phyloP scores from a whole-genome alignment of 2,113 vertebrate genomes.

The Diphyllodes magnificus region DNA sequence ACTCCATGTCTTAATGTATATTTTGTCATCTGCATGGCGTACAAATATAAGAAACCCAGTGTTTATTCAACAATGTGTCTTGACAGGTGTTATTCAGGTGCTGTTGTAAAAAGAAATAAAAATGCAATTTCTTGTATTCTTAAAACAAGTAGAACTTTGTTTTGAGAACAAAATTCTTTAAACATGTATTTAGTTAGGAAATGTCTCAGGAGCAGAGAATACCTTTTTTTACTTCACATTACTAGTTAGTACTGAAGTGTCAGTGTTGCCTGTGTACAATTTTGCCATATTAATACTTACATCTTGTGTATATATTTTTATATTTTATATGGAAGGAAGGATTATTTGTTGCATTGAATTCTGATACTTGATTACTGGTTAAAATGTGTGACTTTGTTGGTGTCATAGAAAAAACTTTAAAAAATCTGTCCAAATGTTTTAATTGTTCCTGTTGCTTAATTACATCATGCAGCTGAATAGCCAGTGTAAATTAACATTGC shows the following conservation, averaged over 20 bases:
- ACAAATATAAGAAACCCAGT: neutral
- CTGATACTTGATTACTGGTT: neutral
- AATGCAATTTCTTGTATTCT: neutral
- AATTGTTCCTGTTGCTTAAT: neutral
- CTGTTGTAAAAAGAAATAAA: neutral
- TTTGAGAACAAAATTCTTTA: neutral
- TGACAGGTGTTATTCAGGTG: neutral
- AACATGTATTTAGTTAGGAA: neutral
- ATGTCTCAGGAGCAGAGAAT: neutral
- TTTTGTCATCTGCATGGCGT: neutral
- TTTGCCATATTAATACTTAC: neutral
- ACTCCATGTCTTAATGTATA: neutral
- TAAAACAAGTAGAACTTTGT: neutral
- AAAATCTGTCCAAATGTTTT: neutral
- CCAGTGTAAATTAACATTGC: neutral
- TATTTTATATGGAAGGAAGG: neutral
- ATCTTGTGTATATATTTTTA: neutral
- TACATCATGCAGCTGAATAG: neutral
- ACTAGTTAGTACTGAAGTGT: neutral
- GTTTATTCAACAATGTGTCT: neutral
- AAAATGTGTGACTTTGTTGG: neutral
- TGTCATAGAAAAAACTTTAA: neutral
- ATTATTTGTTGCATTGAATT: neutral
- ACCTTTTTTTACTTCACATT: neutral
- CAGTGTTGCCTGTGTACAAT: neutral